A percentile compares a stretch with the other conserved stretches of the same genome.
These are phyloP conservation scores for Equus quagga DNA, from an alignment of 2,113 vertebrate genomes.

Conservation along the genomic window DNA sequence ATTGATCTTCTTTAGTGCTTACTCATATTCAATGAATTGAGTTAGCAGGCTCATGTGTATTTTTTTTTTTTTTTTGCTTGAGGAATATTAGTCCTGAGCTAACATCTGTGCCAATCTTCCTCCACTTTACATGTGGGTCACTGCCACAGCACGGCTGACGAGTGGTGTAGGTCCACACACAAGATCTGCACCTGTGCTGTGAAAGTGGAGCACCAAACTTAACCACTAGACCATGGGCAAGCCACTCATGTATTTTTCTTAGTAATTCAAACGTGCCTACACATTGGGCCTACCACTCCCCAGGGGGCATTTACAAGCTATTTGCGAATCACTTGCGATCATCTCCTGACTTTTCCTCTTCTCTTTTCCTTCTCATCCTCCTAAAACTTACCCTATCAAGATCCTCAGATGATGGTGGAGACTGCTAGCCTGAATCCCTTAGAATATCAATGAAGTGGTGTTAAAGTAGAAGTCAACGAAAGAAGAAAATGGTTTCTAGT, in stretches of 20 bases:
- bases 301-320: neutral
- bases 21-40: neutral
- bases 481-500: neutral
- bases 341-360: neutral
- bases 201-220: no score
- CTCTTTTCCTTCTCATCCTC: neutral
- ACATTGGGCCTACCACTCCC: neutral
- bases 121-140: no score
- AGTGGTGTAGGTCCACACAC: no score
- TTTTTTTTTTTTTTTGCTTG: neutral
- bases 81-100: no score
- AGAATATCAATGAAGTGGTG: neutral
- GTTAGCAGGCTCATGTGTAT: neutral
- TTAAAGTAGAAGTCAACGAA: neutral
- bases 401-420: neutral
- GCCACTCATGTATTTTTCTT: neutral
- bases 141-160: no score
- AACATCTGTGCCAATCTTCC: no score
- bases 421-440: neutral
- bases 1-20: neutral
- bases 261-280: neutral
- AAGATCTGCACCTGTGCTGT: no score
- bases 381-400: neutral
- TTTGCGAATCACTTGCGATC: neutral
- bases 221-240: no score